A percentile compares a stretch with the other conserved stretches of the same genome.
Evolutionary conservation across 2,888 invertebrate species (phyloP).

Genomic region (Omphaloscelis lunosa): DNA sequence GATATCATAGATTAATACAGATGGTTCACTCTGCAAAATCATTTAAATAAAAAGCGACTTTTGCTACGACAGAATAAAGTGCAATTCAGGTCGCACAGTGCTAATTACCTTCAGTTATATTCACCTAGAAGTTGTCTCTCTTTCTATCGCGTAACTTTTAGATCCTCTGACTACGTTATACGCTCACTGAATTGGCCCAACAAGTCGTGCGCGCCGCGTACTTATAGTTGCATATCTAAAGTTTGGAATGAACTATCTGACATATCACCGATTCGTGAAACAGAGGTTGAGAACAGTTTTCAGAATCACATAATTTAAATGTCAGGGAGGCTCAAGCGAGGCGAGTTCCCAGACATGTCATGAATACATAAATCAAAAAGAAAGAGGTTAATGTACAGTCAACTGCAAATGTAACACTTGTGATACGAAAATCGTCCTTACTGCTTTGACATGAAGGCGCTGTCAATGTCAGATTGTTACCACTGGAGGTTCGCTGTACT

Average conservation of each 20-base stretch:
- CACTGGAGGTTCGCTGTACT: neutral
- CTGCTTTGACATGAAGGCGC: neutral
- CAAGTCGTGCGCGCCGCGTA: too few species aligned
- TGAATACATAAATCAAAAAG: conserved; percentile 38
- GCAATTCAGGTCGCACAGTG: too few species aligned
- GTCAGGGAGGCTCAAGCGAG: conserved; percentile 1
- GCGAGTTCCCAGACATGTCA: conserved; percentile 17
- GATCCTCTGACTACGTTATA: too few species aligned
- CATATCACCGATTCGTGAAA: conserved; percentile 10
- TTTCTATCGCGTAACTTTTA: too few species aligned
- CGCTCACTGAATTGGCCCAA: too few species aligned
- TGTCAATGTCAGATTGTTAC: neutral
- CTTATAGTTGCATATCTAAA: too few species aligned
- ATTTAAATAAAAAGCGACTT: too few species aligned
- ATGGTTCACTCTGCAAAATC: too few species aligned
- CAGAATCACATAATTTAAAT: conserved; percentile 49
- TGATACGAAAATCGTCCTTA: neutral
- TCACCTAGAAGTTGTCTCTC: too few species aligned
- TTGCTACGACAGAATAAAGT: too few species aligned
- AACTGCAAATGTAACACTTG: neutral
- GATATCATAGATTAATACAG: neutral
- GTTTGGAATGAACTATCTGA: too few species aligned
- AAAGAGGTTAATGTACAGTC: neutral
- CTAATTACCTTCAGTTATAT: too few species aligned
- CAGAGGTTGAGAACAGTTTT: conserved; percentile 16